Base-by-base conservation (phyloP, 1,140 invertebrate species). In the Ips nitidus region DNA sequence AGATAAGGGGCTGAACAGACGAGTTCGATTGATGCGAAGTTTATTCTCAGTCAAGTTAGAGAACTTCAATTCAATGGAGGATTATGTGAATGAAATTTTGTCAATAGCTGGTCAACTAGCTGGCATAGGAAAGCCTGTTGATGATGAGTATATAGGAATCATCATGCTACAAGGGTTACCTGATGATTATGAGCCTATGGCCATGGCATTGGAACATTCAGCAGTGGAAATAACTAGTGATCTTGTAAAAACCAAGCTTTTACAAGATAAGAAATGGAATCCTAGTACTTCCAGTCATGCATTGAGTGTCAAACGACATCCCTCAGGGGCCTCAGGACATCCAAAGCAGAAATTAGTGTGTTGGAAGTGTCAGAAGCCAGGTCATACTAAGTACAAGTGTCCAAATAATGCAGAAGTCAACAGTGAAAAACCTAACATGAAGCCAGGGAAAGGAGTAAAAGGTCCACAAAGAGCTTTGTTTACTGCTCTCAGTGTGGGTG, bases 21-120 rank as follows among this genome's bases (percentile, higher is more conserved):
- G 71, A 77, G 75, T 81, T 40, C 73, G 74, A 41, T 68, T 80
- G 42, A 52, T 80, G 5, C 47, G 69, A 40, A 73, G 72, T 53
- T 41, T 80, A 45, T 73, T 78, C 4, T 76, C 72, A 8, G 76
- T 75, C 39, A 59, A 61, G 4, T 58, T 81, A n/a, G 72, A 76
- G 52, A 76, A 73, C 22, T 78, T 73, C 55, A 4, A 57, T 6
- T 76, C 57, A 42, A 59, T 80, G 8, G 75, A 78, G 40, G 74
- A 78, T 37, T 81, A 80, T 76, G 79, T 77, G 52, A 77, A 76
- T 71, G 75, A 71, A 73, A 75, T 78, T 68, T 74, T 77, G 57
- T 69, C 69, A 64, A 76, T 75, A 53, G 71, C 75, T 69, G 39
- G 79, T 62, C 68, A 76, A 47, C 63, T 81, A 22, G 62, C 71